These are phyloP conservation scores for Silurus asotus DNA, from an alignment of 2,113 vertebrate species.

Conservation along the genomic window DNA sequence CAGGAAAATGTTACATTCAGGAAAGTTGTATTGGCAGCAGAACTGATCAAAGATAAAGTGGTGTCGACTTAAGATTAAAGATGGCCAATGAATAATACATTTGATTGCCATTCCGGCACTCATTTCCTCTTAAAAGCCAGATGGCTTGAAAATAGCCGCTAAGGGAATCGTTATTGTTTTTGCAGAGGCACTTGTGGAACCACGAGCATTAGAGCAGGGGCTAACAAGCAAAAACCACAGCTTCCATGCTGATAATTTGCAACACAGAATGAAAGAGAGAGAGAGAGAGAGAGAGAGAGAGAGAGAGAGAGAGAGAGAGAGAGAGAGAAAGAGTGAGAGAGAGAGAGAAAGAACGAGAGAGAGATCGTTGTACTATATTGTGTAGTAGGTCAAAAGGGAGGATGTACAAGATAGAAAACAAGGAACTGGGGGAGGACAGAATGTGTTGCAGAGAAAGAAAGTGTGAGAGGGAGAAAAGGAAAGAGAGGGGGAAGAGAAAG, in stretches of 20 bases:
- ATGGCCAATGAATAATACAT: slow-evolving; percentile 32
- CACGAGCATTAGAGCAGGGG: background rate
- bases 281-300: background rate
- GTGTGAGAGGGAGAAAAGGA: slow-evolving; percentile 3
- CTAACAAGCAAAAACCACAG: background rate
- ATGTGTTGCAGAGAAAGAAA: background rate
- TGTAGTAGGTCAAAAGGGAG: background rate
- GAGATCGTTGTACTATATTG: background rate
- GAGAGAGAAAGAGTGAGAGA: background rate
- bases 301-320: background rate
- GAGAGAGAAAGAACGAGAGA: background rate
- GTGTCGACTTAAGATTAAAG: background rate
- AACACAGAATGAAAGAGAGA: background rate
- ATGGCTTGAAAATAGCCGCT: background rate
- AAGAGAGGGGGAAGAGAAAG: background rate
- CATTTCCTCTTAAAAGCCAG: slow-evolving; percentile 19
- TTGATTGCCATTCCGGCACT: background rate
- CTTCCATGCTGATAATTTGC: slow-evolving; percentile 19
- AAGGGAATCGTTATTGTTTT: slow-evolving; percentile 3
- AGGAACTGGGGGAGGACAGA: slow-evolving; percentile 5
- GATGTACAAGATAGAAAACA: background rate
- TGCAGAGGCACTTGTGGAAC: slow-evolving; percentile 12
- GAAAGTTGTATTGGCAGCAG: background rate
- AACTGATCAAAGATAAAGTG: background rate
- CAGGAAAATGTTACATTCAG: background rate